Evolutionary conservation across 2,113 vertebrate genomes (phyloP).

Genomic region (Notothenia rossii): DNA sequence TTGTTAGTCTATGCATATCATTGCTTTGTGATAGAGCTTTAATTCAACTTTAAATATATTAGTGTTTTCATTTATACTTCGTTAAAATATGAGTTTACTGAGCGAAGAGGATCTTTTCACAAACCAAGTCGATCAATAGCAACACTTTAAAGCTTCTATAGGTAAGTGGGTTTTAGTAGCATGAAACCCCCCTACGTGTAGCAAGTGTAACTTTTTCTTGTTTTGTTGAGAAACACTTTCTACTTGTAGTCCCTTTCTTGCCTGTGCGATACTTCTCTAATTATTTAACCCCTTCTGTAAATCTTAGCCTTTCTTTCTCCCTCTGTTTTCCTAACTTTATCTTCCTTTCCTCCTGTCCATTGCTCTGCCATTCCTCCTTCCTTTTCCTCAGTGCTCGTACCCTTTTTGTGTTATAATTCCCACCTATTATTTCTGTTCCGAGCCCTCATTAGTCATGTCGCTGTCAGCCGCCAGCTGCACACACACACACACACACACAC

Average conservation of each 20-base stretch:
- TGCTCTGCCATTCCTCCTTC: constrained; percentile 67
- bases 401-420: constrained; percentile 82
- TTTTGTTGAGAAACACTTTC: too few relatives aligned
- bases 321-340: constrained; percentile 46
- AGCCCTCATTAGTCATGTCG: constrained; percentile 99
- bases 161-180: not conserved
- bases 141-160: not conserved
- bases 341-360: constrained; percentile 38
- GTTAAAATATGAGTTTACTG: too few relatives aligned
- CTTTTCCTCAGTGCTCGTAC: constrained; percentile 70
- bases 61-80: too few relatives aligned
- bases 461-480: constrained; percentile 93
- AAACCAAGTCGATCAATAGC: too few relatives aligned
- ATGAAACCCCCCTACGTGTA: too few relatives aligned
- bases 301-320: constrained; percentile 32
- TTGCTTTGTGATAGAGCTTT: too few relatives aligned
- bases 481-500: constrained; percentile 87
- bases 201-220: too few relatives aligned
- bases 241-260: not conserved
- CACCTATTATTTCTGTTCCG: constrained; percentile 96
- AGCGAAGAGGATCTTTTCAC: too few relatives aligned
- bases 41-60: too few relatives aligned
- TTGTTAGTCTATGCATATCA: too few relatives aligned
- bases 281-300: constrained; percentile 33
- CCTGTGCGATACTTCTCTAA: constrained; percentile 16